Base-by-base conservation (phyloP, 1,140 invertebrate genomes). In the Drosophila watanabei region DNA sequence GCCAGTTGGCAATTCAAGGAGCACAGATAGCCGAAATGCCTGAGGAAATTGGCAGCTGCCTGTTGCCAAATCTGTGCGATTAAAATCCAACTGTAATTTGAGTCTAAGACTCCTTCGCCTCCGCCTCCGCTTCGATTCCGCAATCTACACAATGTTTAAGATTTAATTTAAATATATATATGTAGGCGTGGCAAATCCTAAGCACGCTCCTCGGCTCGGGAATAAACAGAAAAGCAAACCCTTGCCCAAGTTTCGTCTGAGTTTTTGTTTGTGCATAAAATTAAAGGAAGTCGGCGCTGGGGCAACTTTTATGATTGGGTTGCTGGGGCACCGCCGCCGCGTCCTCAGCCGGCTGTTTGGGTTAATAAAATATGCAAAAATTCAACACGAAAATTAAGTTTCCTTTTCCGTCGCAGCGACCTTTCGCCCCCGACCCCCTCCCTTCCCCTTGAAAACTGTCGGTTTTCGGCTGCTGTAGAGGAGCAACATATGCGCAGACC, bases 341-440 rank as follows among this genome's bases (percentile, higher is more conserved):
- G 69, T 76, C 83, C 75, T 79, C 58, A 70, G 86, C 78, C 81
- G 73, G 75, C 86, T 89, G 86, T 75, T 88, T 79, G 70, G 78
- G 85, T 88, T 88, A 85, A 88, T 89, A 88, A 88, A 88, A 88
- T 88, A 88, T 88, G 85, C 85, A 88, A 88, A 88, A 85, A 79
- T 89, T 63, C 62, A 59, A 62, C 81, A 78, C 70, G 66, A 81
- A 88, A 88, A 89, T 88, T 88, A 89, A 89, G 85, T 88, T 88
- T 88, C 70, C 54, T 41, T 72, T 72, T 82, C 60, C 60, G 81
- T 37, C 62, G 54, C n/a, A 48, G 56, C 62, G 70, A 84, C 77
- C 85, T 79, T 82, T 80, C 41, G 43, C 63, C 43, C 39, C 52
- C 16, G 11, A 8, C 3, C 8, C 20, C 14, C 54, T 8, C 0